Evolutionary conservation across 2,888 invertebrate species (phyloP), one percentile per base, ranked within the genome.

Genomic region (Caenorhabditis japonica): DNA sequence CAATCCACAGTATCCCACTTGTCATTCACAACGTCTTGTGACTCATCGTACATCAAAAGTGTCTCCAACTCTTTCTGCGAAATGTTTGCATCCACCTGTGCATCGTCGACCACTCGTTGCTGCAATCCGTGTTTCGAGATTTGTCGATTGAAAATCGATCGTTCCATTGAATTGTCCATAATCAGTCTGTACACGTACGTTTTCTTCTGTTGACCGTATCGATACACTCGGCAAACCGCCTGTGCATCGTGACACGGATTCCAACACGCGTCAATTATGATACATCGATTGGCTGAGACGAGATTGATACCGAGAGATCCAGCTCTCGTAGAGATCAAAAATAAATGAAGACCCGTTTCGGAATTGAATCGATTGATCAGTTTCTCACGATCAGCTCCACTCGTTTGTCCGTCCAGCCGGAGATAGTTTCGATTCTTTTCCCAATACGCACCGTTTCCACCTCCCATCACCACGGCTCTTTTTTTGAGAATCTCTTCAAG

Each of bases 121-220:
- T 97, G 94, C 93, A 97, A 95, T 68, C 97, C 97, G 89, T 97
- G 95, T 87, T 97, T 97, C 88, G 94, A 95, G 76, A 99, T 94
- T 90, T 99, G 99, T 27, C 99, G 90, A 87, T 99, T 97, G 88
- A 97, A 99, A 77, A 99, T 99, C 89, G 95, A 94, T 89, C 95
- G 94, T 88, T 99, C 99, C 79, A 99, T 91, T 81, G 95, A 95
- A 89, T 94, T 95, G 89, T 99, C 97, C 89, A 95, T 95, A 4
- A 99, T 95, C 71, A 99, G 91, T 39, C 97, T 92, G 88, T 97
- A 99, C 4, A 99, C 95, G 88, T 93, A 96, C 85, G 96, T 96
- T 0, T 93, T 93, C 87, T 95, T 97, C 84, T 91, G 91, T 89
- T 99, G 97, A 0, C 97, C 97, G 87, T 96, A 97, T 3, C 83